Evolutionary conservation across 2,797 vertebrate genomes (phyloP).

Genomic region (Loriculus beryllinus): DNA sequence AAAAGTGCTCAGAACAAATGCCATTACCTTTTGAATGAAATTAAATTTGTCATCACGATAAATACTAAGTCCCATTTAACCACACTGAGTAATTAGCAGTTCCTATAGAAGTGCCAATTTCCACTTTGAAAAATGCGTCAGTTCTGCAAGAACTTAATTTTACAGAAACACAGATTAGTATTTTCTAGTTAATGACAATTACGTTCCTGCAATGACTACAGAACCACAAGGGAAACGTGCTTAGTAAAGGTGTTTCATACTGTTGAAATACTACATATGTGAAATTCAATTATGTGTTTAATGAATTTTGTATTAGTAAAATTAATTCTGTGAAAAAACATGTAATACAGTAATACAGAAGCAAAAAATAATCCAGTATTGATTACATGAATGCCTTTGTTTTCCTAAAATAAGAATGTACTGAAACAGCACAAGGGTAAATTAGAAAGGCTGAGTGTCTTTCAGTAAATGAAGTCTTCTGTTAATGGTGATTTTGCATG

Average conservation of each 20-base stretch:
- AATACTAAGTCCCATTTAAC: neutral
- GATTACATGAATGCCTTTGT: neutral
- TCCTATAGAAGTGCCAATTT: neutral
- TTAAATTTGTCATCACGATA: neutral
- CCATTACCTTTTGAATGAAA: neutral
- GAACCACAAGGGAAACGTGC: neutral
- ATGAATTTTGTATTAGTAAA: neutral
- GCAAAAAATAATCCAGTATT: neutral
- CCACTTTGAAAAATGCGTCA: neutral
- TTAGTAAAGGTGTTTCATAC: neutral
- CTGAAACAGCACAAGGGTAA: neutral
- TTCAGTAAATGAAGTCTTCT: neutral
- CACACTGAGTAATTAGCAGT: neutral
- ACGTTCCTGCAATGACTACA: neutral
- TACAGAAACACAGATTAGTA: neutral
- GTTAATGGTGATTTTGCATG: neutral
- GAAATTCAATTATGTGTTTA: neutral
- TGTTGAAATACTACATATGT: neutral
- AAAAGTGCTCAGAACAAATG: neutral
- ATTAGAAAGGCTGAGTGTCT: neutral
- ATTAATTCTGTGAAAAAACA: neutral
- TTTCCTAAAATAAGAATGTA: neutral
- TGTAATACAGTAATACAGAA: neutral
- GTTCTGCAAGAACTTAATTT: neutral
- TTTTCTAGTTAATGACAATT: neutral